Base-by-base conservation (phyloP, 1,140 invertebrate species). In the Heliconius hewitsoni region DNA sequence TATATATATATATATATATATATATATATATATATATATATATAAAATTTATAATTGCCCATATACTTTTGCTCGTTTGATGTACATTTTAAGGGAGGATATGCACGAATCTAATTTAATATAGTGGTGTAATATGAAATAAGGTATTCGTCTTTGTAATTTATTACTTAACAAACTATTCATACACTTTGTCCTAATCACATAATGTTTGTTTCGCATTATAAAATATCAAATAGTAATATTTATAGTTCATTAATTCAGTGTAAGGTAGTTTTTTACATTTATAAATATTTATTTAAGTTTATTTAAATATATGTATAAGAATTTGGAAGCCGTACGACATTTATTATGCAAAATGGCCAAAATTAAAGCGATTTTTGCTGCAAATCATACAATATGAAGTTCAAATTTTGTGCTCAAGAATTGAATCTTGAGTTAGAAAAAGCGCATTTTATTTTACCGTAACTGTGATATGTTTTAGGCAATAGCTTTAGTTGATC, bases 401-500 rank as follows among this genome's bases (percentile, higher is more conserved):
- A 30, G 11, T 66, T 30, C 9, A 66, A 66, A 23, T 27, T 66
- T 27, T 3, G n/a, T 66, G 0, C 13, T 27, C 13, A 66, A 66
- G 60, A 11, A 30, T 16, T 66, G 27, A 30, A 66, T 23, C 27
- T 66, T 66, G 23, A 30, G 27, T 66, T 66, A 27, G 11, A 66
- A 66, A 66, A 66, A 66, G 11, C 87, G 90, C 91, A 92, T 92
- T 92, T 93, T 81, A 79, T 90, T 66, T 90, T 91, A 90, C 85
- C 83, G 84, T 86, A 84, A 90, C 92, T 93, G 92, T 93, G 92
- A 92, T 92, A 92, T 87, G 80, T 71, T 75, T 80, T 66, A 66
- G 60, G 60, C 60, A 66, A 70, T 70, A 74, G 60, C 57, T 76
- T 57, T 85, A 85, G 81, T 89, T 23, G 23, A 23, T 89, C 18